These are phyloP conservation scores for Mugil cephalus DNA, from an alignment of 2,113 vertebrate species.

Conservation along the genomic window DNA sequence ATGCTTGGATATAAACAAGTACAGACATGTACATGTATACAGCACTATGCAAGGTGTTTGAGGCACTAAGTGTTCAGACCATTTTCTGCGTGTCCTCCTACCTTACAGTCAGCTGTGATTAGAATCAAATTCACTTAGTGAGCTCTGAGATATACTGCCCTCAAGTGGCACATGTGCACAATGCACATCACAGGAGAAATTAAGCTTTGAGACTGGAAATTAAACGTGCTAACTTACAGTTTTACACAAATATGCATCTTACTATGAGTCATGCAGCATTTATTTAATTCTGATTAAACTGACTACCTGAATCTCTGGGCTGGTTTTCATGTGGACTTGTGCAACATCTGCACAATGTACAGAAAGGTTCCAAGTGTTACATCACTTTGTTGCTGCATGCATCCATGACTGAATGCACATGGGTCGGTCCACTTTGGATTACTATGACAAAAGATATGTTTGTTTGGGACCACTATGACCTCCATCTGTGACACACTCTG, in stretches of 20 bases:
- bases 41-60: no score
- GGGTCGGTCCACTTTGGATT: background rate
- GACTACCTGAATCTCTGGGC: background rate
- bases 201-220: no score
- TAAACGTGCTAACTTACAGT: no score
- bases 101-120: background rate
- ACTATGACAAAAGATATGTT: constrained; percentile 24
- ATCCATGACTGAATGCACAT: background rate
- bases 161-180: constrained; percentile 33
- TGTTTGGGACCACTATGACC: constrained; percentile 19
- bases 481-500: constrained; percentile 12
- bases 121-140: background rate
- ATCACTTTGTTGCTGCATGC: constrained; percentile 10
- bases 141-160: constrained; percentile 43
- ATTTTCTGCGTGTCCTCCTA: background rate
- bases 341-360: background rate
- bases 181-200: background rate
- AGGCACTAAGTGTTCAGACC: no score
- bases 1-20: no score
- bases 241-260: background rate
- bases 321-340: no score
- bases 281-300: background rate
- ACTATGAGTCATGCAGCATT: background rate
- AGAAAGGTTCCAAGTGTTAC: constrained; percentile 20
- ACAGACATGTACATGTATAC: no score